Evolutionary conservation across 2,113 vertebrate genomes (phyloP).

Genomic region (Corynorhinus townsendii): DNA sequence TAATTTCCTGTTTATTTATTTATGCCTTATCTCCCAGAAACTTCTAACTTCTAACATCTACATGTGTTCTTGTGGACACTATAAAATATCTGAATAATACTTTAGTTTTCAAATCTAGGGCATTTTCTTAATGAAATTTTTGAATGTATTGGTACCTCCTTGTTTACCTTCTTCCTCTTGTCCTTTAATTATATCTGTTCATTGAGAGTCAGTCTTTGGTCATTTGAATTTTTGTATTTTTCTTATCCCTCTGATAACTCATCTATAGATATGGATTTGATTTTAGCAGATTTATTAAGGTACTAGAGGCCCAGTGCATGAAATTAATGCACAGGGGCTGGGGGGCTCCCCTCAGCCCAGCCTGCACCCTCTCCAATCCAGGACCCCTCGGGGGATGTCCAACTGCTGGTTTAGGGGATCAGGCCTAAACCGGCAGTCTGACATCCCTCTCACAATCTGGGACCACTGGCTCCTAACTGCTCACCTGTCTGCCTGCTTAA

Average conservation of each 20-base stretch:
- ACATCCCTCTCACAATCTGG: too few relatives aligned
- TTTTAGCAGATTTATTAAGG: background rate
- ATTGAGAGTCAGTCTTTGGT: background rate
- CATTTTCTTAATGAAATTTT: background rate
- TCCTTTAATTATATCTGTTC: background rate
- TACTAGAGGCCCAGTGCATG: background rate
- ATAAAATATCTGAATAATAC: background rate
- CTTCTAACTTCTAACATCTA: background rate
- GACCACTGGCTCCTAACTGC: too few relatives aligned
- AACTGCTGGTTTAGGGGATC: too few relatives aligned
- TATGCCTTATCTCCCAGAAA: background rate
- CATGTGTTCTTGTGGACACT: background rate
- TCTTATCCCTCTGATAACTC: background rate
- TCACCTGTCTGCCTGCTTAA: too few relatives aligned
- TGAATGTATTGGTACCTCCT: background rate
- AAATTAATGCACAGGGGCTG: too few relatives aligned
- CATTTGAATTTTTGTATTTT: background rate
- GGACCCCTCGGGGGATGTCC: too few relatives aligned
- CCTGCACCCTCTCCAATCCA: too few relatives aligned
- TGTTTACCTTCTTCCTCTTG: background rate
- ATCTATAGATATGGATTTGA: background rate
- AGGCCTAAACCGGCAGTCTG: too few relatives aligned
- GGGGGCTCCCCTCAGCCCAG: too few relatives aligned
- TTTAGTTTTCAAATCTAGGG: background rate
- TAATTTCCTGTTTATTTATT: background rate